Evolutionary conservation across 2,888 invertebrate species (phyloP).

Genomic region (Cristatella mucedo): DNA sequence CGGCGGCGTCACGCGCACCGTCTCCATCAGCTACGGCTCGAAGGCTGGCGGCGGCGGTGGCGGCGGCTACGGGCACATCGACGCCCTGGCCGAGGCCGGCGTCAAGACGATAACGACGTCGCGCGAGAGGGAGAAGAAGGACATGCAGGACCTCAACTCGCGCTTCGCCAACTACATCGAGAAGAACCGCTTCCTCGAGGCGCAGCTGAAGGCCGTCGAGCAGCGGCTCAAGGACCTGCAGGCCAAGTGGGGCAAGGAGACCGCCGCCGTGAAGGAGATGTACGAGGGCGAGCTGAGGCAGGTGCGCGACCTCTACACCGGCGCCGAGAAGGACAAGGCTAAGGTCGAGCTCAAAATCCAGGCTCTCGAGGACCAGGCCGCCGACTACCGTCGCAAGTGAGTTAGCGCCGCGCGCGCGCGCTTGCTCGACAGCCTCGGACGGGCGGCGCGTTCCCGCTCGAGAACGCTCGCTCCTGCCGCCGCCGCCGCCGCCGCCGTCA

Average conservation of each 20-base stretch:
- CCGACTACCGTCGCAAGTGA: constrained; percentile 24
- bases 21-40: constrained; percentile 1
- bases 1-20: constrained; percentile 7
- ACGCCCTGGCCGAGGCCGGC: constrained; percentile 9
- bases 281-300: constrained; percentile 41
- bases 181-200: constrained; percentile 12
- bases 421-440: too few species aligned
- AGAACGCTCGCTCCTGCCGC: too few species aligned
- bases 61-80: neutral
- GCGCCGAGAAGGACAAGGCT: constrained; percentile 40
- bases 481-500: too few species aligned
- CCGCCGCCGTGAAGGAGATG: constrained; percentile 36
- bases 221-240: constrained; percentile 9
- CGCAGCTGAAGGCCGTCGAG: constrained; percentile 9
- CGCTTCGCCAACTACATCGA: constrained; percentile 12
- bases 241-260: constrained; percentile 16
- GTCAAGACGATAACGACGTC: constrained; percentile 11
- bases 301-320: constrained; percentile 41
- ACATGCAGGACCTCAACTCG: constrained; percentile 12
- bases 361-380: constrained; percentile 39
- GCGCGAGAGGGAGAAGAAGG: constrained; percentile 12
- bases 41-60: constrained; percentile 4
- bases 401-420: too few species aligned
- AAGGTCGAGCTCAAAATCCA: constrained; percentile 40
- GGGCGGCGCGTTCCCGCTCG: too few species aligned